Percentiles rank a stretch among this genome's conserved stretches.
phyloP scores from a whole-genome alignment of 2,888 invertebrate genomes.

The Melinopterus prodromus region DNA sequence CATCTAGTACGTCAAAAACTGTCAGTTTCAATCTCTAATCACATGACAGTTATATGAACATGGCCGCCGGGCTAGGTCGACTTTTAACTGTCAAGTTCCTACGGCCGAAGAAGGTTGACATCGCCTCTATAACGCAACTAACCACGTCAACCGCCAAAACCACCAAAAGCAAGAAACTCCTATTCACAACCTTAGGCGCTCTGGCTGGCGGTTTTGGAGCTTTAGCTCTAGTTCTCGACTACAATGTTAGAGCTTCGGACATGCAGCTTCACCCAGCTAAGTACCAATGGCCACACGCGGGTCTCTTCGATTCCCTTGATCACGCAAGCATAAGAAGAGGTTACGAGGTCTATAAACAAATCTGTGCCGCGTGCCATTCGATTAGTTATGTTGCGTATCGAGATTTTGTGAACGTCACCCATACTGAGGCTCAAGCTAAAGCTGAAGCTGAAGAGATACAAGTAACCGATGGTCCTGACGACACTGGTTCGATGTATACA shows the following conservation, averaged over 20 bases:
- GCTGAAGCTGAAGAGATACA: conserved; percentile 9
- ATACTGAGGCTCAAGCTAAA: conserved; percentile 9
- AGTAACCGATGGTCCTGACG: conserved; percentile 9
- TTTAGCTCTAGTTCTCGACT: not conserved
- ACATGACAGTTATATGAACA: not conserved
- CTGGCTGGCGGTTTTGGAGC: conserved; percentile 4
- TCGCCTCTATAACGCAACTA: not conserved
- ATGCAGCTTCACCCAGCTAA: conserved; percentile 17
- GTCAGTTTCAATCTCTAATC: not conserved
- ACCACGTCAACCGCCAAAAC: not conserved
- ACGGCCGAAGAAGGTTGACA: not conserved
- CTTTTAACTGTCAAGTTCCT: not conserved
- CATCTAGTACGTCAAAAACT: too few species aligned
- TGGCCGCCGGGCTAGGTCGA: not conserved
- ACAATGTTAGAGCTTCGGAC: not conserved
- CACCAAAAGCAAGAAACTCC: not conserved
- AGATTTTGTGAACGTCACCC: conserved; percentile 15
- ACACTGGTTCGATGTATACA: conserved; percentile 11
- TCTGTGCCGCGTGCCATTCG: conserved; percentile 13
- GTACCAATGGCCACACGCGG: conserved; percentile 5
- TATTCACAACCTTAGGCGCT: conserved; percentile 14
- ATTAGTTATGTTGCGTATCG: conserved; percentile 9
- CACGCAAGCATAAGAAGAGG: conserved; percentile 20
- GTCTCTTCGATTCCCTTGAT: not conserved
- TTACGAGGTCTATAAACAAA: conserved; percentile 19